phyloP scores from a whole-genome alignment of 2,113 vertebrate genomes.

The Sapayoa aenigma region DNA sequence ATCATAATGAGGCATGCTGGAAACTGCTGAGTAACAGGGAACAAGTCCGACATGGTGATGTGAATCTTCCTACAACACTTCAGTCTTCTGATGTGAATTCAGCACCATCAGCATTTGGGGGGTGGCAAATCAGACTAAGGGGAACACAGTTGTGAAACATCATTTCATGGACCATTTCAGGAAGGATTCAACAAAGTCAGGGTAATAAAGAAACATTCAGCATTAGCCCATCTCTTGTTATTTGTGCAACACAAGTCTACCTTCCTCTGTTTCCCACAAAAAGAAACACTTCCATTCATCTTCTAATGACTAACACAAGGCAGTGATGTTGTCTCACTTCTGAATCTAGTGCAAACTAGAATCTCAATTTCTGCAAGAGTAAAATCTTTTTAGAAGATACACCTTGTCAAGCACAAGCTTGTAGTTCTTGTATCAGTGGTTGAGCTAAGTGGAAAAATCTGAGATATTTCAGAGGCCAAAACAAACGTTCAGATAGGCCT shows the following conservation, averaged over 20 bases:
- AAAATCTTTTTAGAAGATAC: neutral
- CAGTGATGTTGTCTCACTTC: rapidly evolving
- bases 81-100: neutral
- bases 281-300: neutral
- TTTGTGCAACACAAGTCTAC: neutral
- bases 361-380: neutral
- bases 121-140: neutral
- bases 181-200: neutral
- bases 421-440: neutral
- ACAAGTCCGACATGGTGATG: neutral
- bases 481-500: neutral
- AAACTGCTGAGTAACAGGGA: neutral
- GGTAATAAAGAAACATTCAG: neutral
- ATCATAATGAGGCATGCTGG: neutral
- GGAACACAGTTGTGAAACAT: neutral
- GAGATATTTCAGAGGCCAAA: neutral
- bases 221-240: neutral
- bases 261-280: neutral
- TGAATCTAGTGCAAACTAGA: neutral
- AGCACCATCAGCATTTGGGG: neutral
- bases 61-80: neutral
- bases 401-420: neutral
- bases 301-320: neutral
- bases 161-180: neutral
- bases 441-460: neutral